These are phyloP conservation scores for Horisme vitalbata DNA, from an alignment of 2,888 invertebrate genomes.

Conservation along the genomic window DNA sequence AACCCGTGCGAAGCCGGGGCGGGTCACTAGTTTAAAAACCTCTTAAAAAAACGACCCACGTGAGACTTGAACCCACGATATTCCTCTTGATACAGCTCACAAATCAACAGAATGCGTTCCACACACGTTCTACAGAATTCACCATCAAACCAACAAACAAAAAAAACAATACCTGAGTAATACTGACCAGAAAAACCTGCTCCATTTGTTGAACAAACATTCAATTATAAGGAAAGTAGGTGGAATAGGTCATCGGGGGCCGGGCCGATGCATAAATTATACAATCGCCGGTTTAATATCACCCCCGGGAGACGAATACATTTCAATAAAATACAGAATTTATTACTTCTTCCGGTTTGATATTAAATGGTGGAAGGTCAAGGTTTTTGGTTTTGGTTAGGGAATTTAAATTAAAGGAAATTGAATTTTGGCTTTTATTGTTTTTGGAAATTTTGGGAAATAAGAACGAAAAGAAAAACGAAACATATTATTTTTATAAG, in stretches of 20 bases:
- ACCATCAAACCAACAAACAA: too few species aligned
- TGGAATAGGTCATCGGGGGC: conserved; percentile 35
- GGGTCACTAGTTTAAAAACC: too few species aligned
- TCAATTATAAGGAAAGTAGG: conserved; percentile 31
- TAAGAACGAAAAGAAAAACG: too few species aligned
- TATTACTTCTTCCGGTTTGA: conserved; percentile 35
- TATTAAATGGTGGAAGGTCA: conserved; percentile 21
- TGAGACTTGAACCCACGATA: too few species aligned
- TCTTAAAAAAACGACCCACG: too few species aligned
- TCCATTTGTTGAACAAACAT: conserved; percentile 22
- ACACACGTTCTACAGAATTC: too few species aligned
- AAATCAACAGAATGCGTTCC: too few species aligned
- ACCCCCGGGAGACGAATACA: conserved; percentile 51
- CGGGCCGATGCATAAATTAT: conserved; percentile 71
- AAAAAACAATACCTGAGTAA: neutral
- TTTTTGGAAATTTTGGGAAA: too few species aligned
- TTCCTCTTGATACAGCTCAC: too few species aligned
- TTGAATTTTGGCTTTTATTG: too few species aligned
- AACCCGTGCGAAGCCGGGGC: too few species aligned
- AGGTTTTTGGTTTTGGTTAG: neutral
- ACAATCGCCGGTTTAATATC: conserved; percentile 58
- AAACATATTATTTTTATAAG: too few species aligned
- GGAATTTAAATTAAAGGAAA: neutral
- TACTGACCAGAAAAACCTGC: neutral
- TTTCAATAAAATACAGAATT: conserved; percentile 60